These are phyloP conservation scores for Sinelater perroti DNA, from an alignment of 2,888 invertebrate species.

Conservation along the genomic window DNA sequence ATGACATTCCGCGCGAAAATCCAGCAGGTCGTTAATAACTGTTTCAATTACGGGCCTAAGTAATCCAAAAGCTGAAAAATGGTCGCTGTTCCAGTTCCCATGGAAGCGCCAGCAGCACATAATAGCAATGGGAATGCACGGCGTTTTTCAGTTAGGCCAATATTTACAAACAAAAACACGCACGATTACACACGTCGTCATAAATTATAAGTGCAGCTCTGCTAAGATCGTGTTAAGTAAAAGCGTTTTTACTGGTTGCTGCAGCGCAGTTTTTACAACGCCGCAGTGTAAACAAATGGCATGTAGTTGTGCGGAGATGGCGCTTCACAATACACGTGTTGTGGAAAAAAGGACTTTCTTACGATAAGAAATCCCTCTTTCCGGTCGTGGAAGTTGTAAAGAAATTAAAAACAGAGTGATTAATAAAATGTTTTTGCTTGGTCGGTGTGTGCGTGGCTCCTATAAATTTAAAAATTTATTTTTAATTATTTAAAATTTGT, in stretches of 20 bases:
- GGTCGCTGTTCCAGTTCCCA: constrained; percentile 9
- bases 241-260: constrained; percentile 19
- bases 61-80: no score
- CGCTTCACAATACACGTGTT: constrained; percentile 15
- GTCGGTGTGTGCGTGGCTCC: no score
- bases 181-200: constrained; percentile 17
- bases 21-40: not conserved
- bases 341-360: constrained; percentile 4
- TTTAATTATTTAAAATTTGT: no score
- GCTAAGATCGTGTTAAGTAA: constrained; percentile 13
- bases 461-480: no score
- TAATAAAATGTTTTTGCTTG: no score
- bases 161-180: constrained; percentile 27
- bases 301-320: constrained; percentile 6
- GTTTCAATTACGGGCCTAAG: not conserved
- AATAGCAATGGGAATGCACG: constrained; percentile 11
- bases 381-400: not conserved
- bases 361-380: constrained; percentile 10
- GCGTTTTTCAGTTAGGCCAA: constrained; percentile 19
- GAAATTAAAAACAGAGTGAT: not conserved
- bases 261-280: constrained; percentile 17
- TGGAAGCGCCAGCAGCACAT: constrained; percentile 7
- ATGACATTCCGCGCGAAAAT: not conserved
- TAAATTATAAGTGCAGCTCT: constrained; percentile 25
- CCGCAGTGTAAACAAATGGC: constrained; percentile 13